Evolutionary conservation across 2,113 vertebrate genomes (phyloP), one percentile per base, ranked within the genome.

Genomic region (Eulemur macaco): DNA sequence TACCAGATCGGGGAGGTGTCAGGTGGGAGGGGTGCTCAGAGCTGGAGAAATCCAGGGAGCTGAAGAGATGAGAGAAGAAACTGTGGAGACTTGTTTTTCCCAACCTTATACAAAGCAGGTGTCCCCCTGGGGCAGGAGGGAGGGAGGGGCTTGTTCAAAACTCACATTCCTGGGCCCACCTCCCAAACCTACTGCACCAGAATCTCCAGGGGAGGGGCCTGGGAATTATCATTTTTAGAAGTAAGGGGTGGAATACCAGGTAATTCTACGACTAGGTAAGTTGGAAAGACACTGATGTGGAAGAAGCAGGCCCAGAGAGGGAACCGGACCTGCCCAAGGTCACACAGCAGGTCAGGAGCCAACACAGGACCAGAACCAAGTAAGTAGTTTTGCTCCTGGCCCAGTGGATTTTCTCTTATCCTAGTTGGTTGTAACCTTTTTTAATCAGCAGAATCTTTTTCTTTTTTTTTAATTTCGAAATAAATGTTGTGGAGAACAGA

Each of bases 221-320:
- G 31, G 31, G 15, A 66, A 25, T 54, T 18, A 42, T 27, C 68
- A 42, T 45, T 71, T 89, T 85, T 54, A 85, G 37, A 74, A 81
- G 31, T 31, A 18, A 39, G 0, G n/a, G 21, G 1, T 2, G 10
- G 78, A 60, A 7, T 1, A 39, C 12, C 50, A 7, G 14, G 20
- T 8, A 34, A 76, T 13, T 80, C 58, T 69, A 29, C 8, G 39
- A 42, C 27, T 69, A 54, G 42, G 52, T 9, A 10, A 34, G 34
- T 13, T 37, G 63, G 54, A 14, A 34, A n/a, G 47, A 52, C 21
- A 23, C 47, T 15, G 66, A 56, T 10, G 12, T 25, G 47, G 64
- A 74, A 68, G 47, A 54, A 45, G 6, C n/a, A 37, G 39, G 86
- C 18, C 27, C 31, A 66, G 45, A 64, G 23, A 89, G 39, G 68